Conservation (phyloP, 2,888 invertebrate genomes). For the Papilio elwesi region DNA sequence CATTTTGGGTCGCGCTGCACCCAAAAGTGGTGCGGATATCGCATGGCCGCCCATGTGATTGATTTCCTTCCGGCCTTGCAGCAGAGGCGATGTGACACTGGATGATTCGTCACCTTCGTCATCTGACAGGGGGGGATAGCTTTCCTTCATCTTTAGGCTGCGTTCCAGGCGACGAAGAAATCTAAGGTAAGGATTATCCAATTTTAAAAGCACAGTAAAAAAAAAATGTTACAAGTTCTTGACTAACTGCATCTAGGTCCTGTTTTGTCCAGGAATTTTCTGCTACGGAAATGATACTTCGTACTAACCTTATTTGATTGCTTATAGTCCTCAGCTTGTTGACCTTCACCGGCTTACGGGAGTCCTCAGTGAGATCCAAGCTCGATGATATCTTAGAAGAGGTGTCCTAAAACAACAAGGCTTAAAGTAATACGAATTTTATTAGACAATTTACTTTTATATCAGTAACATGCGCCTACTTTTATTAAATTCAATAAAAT, state of each 20-base stretch:
- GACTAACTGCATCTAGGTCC: neutral
- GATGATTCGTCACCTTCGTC: slow-evolving; percentile 86
- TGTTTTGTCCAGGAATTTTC: neutral
- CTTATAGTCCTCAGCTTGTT: slow-evolving; percentile 89
- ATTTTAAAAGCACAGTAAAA: slow-evolving; percentile 10
- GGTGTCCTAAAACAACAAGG: slow-evolving; percentile 71
- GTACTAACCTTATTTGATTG: slow-evolving; percentile 88
- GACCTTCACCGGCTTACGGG: slow-evolving; percentile 84
- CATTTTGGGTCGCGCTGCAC: slow-evolving; percentile 75
- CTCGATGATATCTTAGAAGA: slow-evolving; percentile 86
- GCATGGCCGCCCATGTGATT: slow-evolving; percentile 68
- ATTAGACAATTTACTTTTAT: neutral
- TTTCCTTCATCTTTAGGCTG: slow-evolving; percentile 88
- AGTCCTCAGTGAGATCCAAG: slow-evolving; percentile 82
- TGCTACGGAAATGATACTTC: no score
- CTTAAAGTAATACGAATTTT: neutral
- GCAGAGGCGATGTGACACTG: slow-evolving; percentile 86
- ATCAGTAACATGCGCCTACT: slow-evolving; percentile 9
- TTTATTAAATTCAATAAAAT: neutral
- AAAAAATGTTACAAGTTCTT: neutral
- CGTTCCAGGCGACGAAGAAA: slow-evolving; percentile 88
- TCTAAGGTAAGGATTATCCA: slow-evolving; percentile 66
- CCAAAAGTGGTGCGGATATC: slow-evolving; percentile 77
- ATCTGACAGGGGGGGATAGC: slow-evolving; percentile 84
- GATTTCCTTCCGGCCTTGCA: slow-evolving; percentile 76